phyloP scores from a whole-genome alignment of 2,888 invertebrate species.

The Lasioglossum oenotherae region DNA sequence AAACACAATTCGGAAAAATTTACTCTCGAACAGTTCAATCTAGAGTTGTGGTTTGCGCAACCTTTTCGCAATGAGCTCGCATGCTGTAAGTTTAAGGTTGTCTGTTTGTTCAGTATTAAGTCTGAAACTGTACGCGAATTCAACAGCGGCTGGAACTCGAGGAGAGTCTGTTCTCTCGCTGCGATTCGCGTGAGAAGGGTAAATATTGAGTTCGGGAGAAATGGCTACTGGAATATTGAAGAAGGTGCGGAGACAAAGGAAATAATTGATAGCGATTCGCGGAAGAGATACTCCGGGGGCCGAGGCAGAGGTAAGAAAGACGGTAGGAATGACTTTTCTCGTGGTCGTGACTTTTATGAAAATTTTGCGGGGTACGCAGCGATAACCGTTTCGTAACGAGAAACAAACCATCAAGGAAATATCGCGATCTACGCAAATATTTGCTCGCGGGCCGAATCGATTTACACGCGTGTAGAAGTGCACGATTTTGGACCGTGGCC shows the following conservation, averaged over 20 bases:
- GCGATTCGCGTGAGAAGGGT: not conserved
- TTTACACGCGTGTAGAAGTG: slow-evolving; percentile 10
- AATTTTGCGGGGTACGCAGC: not conserved
- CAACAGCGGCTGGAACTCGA: not conserved
- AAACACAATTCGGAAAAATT: not conserved
- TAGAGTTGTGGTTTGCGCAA: not conserved
- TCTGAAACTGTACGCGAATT: not conserved
- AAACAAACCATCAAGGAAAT: slow-evolving; percentile 19
- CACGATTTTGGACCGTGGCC: slow-evolving; percentile 21
- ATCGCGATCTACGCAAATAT: slow-evolving; percentile 20
- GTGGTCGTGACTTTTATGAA: not conserved
- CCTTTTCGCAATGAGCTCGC: not conserved
- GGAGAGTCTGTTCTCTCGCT: not conserved
- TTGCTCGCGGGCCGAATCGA: slow-evolving; percentile 19
- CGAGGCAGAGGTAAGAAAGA: not conserved
- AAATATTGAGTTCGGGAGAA: not conserved
- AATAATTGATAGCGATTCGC: not conserved
- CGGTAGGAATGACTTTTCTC: not conserved
- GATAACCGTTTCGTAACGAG: not conserved
- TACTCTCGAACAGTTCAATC: not conserved
- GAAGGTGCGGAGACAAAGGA: not conserved
- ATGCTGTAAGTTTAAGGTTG: not conserved
- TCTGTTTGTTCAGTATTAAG: not conserved
- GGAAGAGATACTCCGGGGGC: not conserved
- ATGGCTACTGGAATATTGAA: not conserved